Conservation (phyloP, 2,797 vertebrate genomes). For the Micropoecilia bifurca region DNA sequence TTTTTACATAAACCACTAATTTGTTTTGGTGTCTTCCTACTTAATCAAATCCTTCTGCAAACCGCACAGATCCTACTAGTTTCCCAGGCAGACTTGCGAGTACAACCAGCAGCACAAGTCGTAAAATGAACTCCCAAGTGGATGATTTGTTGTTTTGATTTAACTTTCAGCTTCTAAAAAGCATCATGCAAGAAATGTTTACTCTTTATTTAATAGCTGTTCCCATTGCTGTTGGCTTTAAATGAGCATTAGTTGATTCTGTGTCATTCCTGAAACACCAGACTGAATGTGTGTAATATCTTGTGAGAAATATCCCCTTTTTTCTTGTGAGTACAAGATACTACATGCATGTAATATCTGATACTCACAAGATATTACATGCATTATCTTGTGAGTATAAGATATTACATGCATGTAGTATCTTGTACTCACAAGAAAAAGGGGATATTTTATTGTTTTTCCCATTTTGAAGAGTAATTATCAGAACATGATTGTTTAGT, state of each 20-base stretch:
- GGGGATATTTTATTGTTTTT: neutral
- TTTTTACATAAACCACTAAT: neutral
- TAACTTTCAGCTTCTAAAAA: neutral
- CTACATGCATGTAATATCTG: neutral
- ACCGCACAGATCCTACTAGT: neutral
- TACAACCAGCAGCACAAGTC: neutral
- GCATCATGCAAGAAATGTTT: neutral
- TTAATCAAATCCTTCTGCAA: neutral
- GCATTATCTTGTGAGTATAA: neutral
- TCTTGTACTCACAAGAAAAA: neutral
- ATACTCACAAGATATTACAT: neutral
- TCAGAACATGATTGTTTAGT: neutral
- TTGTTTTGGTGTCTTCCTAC: neutral
- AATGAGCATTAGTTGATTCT: neutral
- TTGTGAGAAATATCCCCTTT: neutral
- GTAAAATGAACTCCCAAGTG: neutral
- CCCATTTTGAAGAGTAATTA: neutral
- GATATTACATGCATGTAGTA: neutral
- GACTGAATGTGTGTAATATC: neutral
- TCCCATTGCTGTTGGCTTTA: neutral
- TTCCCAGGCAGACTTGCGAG: neutral
- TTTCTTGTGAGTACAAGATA: neutral
- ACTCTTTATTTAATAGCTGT: neutral
- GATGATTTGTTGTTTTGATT: neutral
- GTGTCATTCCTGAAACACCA: neutral